Evolutionary conservation across 2,888 invertebrate genomes (phyloP), one percentile per base, ranked within the genome.

Genomic region (Pristionchus maxplancki): DNA sequence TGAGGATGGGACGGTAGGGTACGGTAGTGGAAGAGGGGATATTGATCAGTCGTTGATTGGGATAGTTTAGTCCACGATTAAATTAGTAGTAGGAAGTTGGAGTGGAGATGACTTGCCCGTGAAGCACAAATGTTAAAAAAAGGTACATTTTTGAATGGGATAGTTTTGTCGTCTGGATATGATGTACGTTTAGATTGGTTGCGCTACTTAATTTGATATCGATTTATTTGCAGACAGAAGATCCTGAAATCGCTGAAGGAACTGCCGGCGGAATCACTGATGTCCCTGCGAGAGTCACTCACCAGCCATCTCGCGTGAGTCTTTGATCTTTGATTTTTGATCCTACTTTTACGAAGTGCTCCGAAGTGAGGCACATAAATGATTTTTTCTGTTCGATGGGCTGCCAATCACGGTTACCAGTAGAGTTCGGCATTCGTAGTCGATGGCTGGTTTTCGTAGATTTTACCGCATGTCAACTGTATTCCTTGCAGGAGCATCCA

Each of bases 261-360:
- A 67, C 58, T 92, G 44, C 92, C 91, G 15, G 24, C 85, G 34
- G 91, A 91, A 40, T 89, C 89, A n/a, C 95, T 97, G 92, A 96
- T 96, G 91, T 97, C 98, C 0, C 96, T 99, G 44, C 96, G 98
- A 91, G 97, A 98, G 95, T 98, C 99, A 0, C 95, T 99, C 81
- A 96, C 99, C 89, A 96, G 97, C 67, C 98, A 99, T 95, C 96
- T 98, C 53, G 90, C 91, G 94, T 94, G 6, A 24, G 82, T 83
- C 34, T 6, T 17, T n/a, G n/a, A 44, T 48, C n/a, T 78, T 78
- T 74, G 20, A 24, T 64, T 24, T n/a, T n/a, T 64, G 9, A 17
- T 64, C n/a, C n/a, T n/a, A n/a, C n/a, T n/a, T n/a, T 58, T 37
- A 74, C 81, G 8, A 64, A 53, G 62, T 37, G 37, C 44, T 85